These are phyloP conservation scores for Potorous gilbertii DNA, from an alignment of 2,797 vertebrate species.

Conservation along the genomic window DNA sequence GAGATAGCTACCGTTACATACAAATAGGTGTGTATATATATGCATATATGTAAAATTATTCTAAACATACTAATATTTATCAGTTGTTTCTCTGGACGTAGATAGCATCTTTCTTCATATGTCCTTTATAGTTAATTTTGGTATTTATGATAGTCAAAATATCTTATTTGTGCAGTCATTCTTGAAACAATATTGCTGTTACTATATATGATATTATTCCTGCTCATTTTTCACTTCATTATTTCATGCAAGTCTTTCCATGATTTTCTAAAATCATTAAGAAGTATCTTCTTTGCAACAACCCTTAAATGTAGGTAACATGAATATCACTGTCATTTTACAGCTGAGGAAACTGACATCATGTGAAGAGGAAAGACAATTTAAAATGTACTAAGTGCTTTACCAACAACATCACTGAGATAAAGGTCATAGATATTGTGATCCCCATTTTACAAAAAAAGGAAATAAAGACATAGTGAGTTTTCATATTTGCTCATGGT, in stretches of 20 bases:
- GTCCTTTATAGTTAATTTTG: not conserved
- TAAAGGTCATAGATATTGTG: not conserved
- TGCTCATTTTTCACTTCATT: not conserved
- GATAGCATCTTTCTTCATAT: not conserved
- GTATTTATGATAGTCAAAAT: not conserved
- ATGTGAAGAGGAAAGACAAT: not conserved
- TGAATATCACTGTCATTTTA: not conserved
- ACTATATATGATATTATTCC: not conserved
- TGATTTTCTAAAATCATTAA: not conserved
- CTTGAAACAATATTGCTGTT: not conserved
- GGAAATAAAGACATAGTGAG: not conserved
- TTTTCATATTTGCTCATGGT: not conserved
- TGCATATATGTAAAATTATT: not conserved
- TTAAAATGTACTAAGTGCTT: not conserved
- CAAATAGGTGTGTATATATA: not conserved
- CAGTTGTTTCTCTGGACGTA: not conserved
- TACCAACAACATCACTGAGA: not conserved
- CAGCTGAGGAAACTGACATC: not conserved
- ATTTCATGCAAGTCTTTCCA: not conserved
- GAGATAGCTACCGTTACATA: not conserved
- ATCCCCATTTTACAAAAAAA: not conserved
- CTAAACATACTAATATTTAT: not conserved
- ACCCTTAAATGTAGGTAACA: not conserved
- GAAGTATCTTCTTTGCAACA: not conserved
- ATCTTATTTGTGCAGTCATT: not conserved